These are phyloP conservation scores for Galaxias olidus DNA, from an alignment of 2,797 vertebrate species.

Conservation along the genomic window DNA sequence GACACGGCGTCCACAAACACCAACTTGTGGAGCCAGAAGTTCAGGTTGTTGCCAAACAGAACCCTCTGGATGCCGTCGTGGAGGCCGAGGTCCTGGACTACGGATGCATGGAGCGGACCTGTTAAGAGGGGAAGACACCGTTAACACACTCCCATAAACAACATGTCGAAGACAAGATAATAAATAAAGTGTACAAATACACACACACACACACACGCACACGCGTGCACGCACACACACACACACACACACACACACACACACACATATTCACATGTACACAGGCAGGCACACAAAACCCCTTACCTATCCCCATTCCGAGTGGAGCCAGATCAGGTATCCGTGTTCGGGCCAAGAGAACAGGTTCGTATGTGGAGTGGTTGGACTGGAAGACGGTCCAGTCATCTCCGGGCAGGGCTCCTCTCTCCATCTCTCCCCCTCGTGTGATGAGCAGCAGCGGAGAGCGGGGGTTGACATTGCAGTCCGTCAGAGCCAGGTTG, in stretches of 20 bases:
- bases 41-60: constrained; percentile 96
- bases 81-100: constrained; percentile 97
- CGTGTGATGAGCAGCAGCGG: constrained; percentile 93
- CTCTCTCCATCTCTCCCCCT: constrained; percentile 89
- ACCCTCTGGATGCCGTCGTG: constrained; percentile 96
- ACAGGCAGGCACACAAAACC: too few species aligned
- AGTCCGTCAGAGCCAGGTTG: constrained; percentile 96
- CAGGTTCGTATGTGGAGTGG: constrained; percentile 96
- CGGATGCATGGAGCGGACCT: constrained; percentile 85
- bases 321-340: neutral
- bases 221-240: neutral
- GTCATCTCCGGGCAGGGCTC: constrained; percentile 95
- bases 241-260: neutral
- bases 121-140: too few species aligned
- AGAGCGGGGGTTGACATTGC: constrained; percentile 93
- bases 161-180: neutral
- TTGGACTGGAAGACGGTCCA: constrained; percentile 99
- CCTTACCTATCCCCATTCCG: too few species aligned
- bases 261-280: neutral
- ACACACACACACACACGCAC: neutral
- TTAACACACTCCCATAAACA: too few species aligned
- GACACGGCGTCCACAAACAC: constrained; percentile 95
- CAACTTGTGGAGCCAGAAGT: constrained; percentile 97
- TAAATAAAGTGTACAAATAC: neutral
- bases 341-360: constrained; percentile 93